Evolutionary conservation across 2,888 invertebrate species (phyloP), one percentile per base, ranked within the genome.

Genomic region (Apodemia mormo): DNA sequence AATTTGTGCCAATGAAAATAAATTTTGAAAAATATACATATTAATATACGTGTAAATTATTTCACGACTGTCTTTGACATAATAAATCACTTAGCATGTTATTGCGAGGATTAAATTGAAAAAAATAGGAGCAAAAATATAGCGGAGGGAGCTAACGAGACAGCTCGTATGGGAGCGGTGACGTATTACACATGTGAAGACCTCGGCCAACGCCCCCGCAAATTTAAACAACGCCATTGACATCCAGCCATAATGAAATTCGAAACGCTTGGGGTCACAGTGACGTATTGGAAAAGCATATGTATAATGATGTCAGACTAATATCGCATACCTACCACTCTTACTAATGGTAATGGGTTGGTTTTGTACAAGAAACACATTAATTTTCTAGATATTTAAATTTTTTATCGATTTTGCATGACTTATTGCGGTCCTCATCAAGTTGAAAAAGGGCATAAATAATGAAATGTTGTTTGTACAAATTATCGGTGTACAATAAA

Each of bases 111-210:
- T 83, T 82, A 83, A 85, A 85, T 80, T 78, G 77, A 76, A 74
- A 71, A 52, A 74, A 82, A 81, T 78, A 81, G 76, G 80, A 88
- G 80, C 81, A 89, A 89, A 89, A 86, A 75, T 82, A 79, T 82
- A 72, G 82, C 81, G 76, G 79, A 83, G 83, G 85, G 85, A 82
- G 81, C 81, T 85, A 87, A 89, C 84, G 85, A 87, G 85, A 83
- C 82, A 77, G 81, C 84, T 80, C 76, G 81, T 82, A 85, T 82
- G 84, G 77, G 82, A 82, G 79, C 81, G 76, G 77, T 78, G 76
- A 75, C 76, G 76, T 76, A 74, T 76, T 77, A 70, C 79, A 82
- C 80, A 85, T 82, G 83, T 81, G 78, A 79, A 81, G 79, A 81
- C 72, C 74, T 76, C 83, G 85, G 85, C 76, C 87, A 84, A 84